Conservation (phyloP, 2,888 invertebrate species). For the Dichetophora obliterata region DNA sequence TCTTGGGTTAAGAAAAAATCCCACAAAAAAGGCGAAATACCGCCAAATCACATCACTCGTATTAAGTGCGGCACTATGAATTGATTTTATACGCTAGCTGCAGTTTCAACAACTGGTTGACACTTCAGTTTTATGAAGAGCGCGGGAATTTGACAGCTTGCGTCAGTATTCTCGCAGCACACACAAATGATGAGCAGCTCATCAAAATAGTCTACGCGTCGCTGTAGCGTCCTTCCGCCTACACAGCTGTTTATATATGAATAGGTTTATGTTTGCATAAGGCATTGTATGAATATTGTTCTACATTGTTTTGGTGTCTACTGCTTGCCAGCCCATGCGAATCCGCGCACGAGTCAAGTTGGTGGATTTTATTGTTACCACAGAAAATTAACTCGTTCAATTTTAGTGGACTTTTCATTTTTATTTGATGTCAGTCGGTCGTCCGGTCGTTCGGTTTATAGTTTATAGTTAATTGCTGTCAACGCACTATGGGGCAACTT, state of each 20-base stretch:
- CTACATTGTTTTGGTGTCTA: not conserved
- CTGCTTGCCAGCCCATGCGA: not conserved
- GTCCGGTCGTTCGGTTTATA: too few species aligned
- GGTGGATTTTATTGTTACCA: not conserved
- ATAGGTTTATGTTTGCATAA: not conserved
- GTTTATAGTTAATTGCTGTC: too few species aligned
- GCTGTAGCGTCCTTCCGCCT: not conserved
- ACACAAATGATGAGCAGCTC: constrained; percentile 35
- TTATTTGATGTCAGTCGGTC: not conserved
- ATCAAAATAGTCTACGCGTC: constrained; percentile 3
- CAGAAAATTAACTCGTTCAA: not conserved
- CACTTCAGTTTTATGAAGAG: constrained; percentile 58
- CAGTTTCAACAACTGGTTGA: not conserved
- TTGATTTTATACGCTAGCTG: constrained; percentile 1
- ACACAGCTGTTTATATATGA: not conserved
- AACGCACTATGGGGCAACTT: too few species aligned
- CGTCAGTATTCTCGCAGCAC: constrained; percentile 53
- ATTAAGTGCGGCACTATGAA: not conserved
- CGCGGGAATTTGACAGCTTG: constrained; percentile 66
- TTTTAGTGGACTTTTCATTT: constrained; percentile 5
- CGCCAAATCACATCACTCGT: too few species aligned
- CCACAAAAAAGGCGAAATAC: too few species aligned
- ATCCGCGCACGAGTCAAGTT: not conserved
- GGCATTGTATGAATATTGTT: not conserved
- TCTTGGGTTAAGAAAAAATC: too few species aligned